phyloP scores from a whole-genome alignment of 2,888 invertebrate species.

The Eugnorisma glareosa region DNA sequence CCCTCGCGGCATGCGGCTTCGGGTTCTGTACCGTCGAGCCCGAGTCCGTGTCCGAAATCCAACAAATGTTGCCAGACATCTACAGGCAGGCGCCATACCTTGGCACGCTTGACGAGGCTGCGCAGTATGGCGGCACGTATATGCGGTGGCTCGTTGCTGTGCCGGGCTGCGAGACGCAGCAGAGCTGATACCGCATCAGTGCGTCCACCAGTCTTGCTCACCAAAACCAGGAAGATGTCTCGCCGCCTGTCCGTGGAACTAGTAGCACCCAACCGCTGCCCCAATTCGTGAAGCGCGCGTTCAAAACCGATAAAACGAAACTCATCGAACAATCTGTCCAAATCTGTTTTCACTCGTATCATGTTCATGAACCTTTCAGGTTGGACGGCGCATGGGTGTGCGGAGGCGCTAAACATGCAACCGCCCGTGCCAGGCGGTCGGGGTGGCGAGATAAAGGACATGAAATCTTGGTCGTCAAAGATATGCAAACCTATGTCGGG shows the following conservation, averaged over 20 bases:
- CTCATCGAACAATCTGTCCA: slow-evolving; percentile 78
- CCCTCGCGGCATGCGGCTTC: slow-evolving; percentile 78
- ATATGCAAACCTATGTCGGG: slow-evolving; percentile 24
- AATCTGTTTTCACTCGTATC: slow-evolving; percentile 60
- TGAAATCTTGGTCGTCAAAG: slow-evolving; percentile 56
- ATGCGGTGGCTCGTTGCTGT: slow-evolving; percentile 78
- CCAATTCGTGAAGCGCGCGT: slow-evolving; percentile 75
- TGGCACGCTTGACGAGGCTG: slow-evolving; percentile 79
- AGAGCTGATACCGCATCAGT: slow-evolving; percentile 72
- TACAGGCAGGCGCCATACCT: slow-evolving; percentile 78
- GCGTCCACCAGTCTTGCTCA: slow-evolving; percentile 81
- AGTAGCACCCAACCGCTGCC: slow-evolving; percentile 72
- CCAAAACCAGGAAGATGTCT: slow-evolving; percentile 80
- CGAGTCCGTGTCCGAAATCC: slow-evolving; percentile 76
- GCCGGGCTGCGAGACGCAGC: slow-evolving; percentile 71
- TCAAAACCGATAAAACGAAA: slow-evolving; percentile 79
- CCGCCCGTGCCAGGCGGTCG: neutral
- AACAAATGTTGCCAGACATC: slow-evolving; percentile 76
- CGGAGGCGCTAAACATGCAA: neutral
- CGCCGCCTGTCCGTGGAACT: slow-evolving; percentile 77
- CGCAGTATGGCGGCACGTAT: slow-evolving; percentile 79
- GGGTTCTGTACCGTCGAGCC: slow-evolving; percentile 75
- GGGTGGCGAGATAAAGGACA: neutral
- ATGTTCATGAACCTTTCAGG: neutral
- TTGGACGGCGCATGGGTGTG: neutral